These are phyloP conservation scores for Saccostrea glomerata DNA, from an alignment of 1,140 invertebrate genomes.

Conservation along the genomic window DNA sequence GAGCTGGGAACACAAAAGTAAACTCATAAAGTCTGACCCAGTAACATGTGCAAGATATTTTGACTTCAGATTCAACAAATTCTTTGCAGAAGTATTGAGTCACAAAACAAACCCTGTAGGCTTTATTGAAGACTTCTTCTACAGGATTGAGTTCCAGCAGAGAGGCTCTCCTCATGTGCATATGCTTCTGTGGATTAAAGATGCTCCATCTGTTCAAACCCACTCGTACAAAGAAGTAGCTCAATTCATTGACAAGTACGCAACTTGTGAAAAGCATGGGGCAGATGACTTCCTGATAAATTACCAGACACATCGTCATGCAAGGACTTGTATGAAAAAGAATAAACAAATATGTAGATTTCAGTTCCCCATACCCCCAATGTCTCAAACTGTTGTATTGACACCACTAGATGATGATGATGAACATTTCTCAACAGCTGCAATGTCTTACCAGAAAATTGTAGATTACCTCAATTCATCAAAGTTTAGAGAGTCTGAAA, in stretches of 20 bases:
- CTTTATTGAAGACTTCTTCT: slow-evolving; percentile 63
- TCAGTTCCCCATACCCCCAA: slow-evolving; percentile 53
- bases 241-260: slow-evolving; percentile 53
- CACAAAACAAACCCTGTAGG: slow-evolving; percentile 36
- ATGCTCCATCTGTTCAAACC: slow-evolving; percentile 66
- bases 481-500: slow-evolving; percentile 30
- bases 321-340: slow-evolving; percentile 49
- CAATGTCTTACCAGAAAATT: slow-evolving; percentile 8
- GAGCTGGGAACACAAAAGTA: slow-evolving; percentile 53
- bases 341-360: slow-evolving; percentile 53
- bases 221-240: slow-evolving; percentile 21
- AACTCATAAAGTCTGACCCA: slow-evolving; percentile 50
- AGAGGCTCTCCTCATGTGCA: slow-evolving; percentile 79
- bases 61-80: slow-evolving; percentile 38
- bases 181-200: slow-evolving; percentile 76
- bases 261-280: slow-evolving; percentile 38
- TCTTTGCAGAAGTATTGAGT: slow-evolving; percentile 36
- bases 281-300: slow-evolving; percentile 22
- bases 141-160: slow-evolving; percentile 78
- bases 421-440: neutral
- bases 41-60: slow-evolving; percentile 52
- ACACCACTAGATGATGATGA: slow-evolving; percentile 47
- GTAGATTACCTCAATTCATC: slow-evolving; percentile 10
- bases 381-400: slow-evolving; percentile 50
- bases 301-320: slow-evolving; percentile 39